A percentile compares a stretch with the other conserved stretches of the same genome.
Evolutionary conservation across 2,888 invertebrate species (phyloP).

Genomic region (Apocheima hispidaria): DNA sequence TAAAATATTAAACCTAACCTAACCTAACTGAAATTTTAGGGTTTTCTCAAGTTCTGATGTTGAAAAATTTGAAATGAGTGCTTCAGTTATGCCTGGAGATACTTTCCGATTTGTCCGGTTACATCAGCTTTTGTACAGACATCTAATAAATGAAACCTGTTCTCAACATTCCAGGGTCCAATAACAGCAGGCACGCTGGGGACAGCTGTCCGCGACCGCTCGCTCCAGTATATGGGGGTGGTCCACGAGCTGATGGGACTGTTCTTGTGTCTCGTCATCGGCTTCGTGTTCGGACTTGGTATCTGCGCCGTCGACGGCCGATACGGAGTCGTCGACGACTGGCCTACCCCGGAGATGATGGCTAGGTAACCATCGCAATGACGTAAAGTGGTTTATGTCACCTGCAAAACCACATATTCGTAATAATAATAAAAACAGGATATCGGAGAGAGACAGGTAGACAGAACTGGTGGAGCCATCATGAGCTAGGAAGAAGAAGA

Average conservation of each 20-base stretch:
- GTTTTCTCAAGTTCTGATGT: too few species aligned
- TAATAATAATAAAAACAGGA: too few species aligned
- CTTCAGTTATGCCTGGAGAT: too few species aligned
- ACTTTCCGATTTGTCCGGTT: too few species aligned
- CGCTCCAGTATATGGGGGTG: slow-evolving; percentile 88
- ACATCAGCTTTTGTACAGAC: not conserved
- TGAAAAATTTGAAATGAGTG: too few species aligned
- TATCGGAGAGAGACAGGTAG: too few species aligned
- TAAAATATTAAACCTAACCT: too few species aligned
- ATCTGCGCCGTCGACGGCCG: slow-evolving; percentile 85
- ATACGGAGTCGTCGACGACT: slow-evolving; percentile 84
- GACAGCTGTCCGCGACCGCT: slow-evolving; percentile 88
- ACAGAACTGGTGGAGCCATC: too few species aligned
- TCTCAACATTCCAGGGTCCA: slow-evolving; percentile 85
- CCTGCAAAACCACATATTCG: too few species aligned
- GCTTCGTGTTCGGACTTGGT: slow-evolving; percentile 89
- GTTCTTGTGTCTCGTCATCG: slow-evolving; percentile 88
- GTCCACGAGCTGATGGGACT: slow-evolving; percentile 89
- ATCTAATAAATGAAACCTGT: not conserved
- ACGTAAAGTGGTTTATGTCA: too few species aligned
- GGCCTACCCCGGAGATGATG: slow-evolving; percentile 89
- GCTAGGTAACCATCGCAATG: slow-evolving; percentile 84
- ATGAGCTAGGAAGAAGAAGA: too few species aligned
- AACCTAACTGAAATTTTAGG: too few species aligned
- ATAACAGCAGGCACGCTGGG: slow-evolving; percentile 92